Evolutionary conservation across 2,113 vertebrate species (phyloP).

Genomic region (Poeciliopsis retropinna): DNA sequence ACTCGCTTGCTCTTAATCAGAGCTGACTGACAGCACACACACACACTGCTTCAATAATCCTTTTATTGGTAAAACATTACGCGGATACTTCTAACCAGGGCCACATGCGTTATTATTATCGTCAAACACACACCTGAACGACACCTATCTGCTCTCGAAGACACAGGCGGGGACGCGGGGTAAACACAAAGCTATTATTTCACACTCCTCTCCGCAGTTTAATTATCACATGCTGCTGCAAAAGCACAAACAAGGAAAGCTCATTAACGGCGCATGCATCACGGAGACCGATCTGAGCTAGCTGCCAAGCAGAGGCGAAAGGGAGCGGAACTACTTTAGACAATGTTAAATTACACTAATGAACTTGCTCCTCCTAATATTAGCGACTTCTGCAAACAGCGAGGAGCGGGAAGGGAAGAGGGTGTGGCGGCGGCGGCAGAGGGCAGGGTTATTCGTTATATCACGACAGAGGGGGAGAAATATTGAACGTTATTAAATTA

Average conservation of each 20-base stretch:
- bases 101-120: constrained; percentile 1
- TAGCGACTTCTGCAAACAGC: constrained; percentile 49
- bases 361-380: constrained; percentile 64
- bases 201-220: constrained; percentile 65
- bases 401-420: constrained; percentile 21
- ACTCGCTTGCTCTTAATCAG: constrained; percentile 51
- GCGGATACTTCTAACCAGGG: constrained; percentile 1
- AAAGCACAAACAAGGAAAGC: constrained; percentile 75
- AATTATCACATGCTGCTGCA: constrained; percentile 74
- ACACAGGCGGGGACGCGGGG: constrained; percentile 28
- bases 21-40: constrained; percentile 33
- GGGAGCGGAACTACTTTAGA: constrained; percentile 61
- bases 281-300: constrained; percentile 55
- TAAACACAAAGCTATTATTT: constrained; percentile 64
- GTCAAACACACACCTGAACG: constrained; percentile 36
- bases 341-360: constrained; percentile 68
- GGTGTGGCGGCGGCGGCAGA: background rate
- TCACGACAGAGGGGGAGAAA: background rate
- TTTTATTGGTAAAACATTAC: constrained; percentile 15
- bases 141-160: constrained; percentile 28
- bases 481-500: background rate
- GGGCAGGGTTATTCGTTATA: constrained; percentile 27
- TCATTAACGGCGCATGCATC: constrained; percentile 72
- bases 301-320: constrained; percentile 41
- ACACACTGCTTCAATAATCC: constrained; percentile 22